Conservation (phyloP, 2,797 vertebrate species). For the Anniella stebbinsi region DNA sequence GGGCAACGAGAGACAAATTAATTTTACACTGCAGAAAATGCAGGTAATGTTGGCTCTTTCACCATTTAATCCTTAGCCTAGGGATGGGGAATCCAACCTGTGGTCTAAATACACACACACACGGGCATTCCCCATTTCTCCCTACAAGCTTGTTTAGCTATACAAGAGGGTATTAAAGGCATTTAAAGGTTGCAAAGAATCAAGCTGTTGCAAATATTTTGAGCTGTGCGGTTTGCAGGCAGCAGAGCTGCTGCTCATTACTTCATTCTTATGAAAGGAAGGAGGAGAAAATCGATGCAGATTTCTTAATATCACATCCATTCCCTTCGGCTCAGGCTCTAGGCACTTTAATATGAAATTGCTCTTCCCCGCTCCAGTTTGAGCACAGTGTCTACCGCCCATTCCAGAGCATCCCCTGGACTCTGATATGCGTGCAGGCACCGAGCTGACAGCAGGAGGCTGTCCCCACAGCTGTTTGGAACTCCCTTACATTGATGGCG, state of each 20-base stretch:
- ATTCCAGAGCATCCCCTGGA: not conserved
- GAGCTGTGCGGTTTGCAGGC: not conserved
- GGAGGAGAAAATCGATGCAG: not conserved
- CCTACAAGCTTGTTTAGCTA: too few species aligned
- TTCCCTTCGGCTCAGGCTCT: not conserved
- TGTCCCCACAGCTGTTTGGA: not conserved
- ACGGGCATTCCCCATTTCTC: too few species aligned
- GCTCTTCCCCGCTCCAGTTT: not conserved
- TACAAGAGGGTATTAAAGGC: too few species aligned
- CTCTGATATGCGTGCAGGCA: not conserved
- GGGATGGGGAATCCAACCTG: too few species aligned
- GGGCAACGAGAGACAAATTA: not conserved
- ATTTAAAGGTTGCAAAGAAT: too few species aligned
- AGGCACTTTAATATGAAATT: not conserved
- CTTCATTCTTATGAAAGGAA: not conserved
- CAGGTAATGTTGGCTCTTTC: not conserved
- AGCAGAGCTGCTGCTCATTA: not conserved
- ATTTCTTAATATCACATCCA: not conserved
- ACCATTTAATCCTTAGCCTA: too few species aligned
- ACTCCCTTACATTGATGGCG: not conserved
- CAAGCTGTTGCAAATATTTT: not conserved
- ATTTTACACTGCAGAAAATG: not conserved
- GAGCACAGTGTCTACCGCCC: not conserved
- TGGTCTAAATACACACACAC: too few species aligned
- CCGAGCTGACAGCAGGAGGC: not conserved